Evolutionary conservation across 92 coral and sea anemone genomes (phyloP).

Genomic region (Epizoanthus ramosus): DNA sequence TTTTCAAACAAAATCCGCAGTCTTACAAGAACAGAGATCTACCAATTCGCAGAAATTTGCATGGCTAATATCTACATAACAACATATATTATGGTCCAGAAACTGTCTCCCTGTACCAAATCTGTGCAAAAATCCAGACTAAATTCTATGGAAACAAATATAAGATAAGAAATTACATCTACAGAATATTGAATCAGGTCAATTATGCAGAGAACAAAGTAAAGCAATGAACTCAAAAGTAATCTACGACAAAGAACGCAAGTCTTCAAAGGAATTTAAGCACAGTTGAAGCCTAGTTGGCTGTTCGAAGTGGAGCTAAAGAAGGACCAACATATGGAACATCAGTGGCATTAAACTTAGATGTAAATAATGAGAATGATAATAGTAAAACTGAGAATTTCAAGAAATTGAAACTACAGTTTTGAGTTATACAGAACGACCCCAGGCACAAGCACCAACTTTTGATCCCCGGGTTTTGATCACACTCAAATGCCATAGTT

Average conservation of each 20-base stretch:
- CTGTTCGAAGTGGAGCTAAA: slow-evolving; percentile 44
- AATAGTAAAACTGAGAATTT: not conserved
- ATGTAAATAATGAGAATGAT: not conserved
- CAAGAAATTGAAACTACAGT: slow-evolving; percentile 3
- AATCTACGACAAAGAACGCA: slow-evolving; percentile 12
- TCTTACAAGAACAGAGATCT: slow-evolving; percentile 29
- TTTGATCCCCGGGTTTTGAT: not conserved
- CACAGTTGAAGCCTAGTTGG: slow-evolving; percentile 26
- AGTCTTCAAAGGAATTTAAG: slow-evolving; percentile 18
- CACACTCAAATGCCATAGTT: not conserved
- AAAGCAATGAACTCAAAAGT: slow-evolving; percentile 17
- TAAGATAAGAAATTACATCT: slow-evolving; percentile 44
- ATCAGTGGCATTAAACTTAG: slow-evolving; percentile 33
- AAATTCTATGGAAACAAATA: slow-evolving; percentile 53
- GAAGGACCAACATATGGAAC: slow-evolving; percentile 52
- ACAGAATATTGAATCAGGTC: slow-evolving; percentile 41
- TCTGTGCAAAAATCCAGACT: slow-evolving; percentile 56
- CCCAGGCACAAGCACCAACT: not conserved
- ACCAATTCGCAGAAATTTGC: slow-evolving; percentile 29
- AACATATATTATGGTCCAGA: slow-evolving; percentile 49
- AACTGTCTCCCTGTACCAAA: not conserved
- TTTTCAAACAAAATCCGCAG: slow-evolving; percentile 11
- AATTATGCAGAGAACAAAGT: not conserved
- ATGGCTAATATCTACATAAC: slow-evolving; percentile 21
- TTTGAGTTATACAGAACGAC: not conserved